Evolutionary conservation across 2,113 vertebrate genomes (phyloP).

Genomic region (Chaetops frenatus): DNA sequence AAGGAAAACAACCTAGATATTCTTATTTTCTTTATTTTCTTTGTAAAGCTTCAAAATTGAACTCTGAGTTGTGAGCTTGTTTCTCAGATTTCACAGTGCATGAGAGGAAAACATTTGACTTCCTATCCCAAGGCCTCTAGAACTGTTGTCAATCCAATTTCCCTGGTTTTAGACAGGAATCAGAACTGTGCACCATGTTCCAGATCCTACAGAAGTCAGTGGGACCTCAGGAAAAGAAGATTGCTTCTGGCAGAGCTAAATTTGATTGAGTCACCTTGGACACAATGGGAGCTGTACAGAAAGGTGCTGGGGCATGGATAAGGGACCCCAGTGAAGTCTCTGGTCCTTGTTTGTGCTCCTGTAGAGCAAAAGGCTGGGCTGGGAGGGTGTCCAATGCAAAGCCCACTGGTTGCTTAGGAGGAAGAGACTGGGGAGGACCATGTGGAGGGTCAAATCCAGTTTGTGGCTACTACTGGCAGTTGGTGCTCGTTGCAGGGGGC

Average conservation of each 20-base stretch:
- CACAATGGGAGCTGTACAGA: neutral
- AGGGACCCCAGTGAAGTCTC: neutral
- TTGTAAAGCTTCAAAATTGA: neutral
- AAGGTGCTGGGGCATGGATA: neutral
- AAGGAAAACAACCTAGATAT: neutral
- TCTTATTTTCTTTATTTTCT: neutral
- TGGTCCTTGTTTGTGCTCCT: neutral
- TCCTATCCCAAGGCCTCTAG: neutral
- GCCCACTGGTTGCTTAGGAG: neutral
- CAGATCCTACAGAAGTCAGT: neutral
- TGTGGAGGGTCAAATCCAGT: neutral
- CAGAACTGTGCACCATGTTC: neutral
- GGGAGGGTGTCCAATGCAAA: neutral
- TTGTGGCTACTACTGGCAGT: neutral
- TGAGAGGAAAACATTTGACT: neutral
- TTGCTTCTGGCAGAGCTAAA: neutral
- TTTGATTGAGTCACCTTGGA: neutral
- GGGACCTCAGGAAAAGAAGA: neutral
- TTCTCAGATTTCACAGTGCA: neutral
- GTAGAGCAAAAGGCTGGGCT: neutral
- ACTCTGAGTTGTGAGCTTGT: neutral
- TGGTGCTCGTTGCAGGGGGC: neutral
- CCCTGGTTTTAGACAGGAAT: neutral
- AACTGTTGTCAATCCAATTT: neutral
- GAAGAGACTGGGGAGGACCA: neutral